phyloP scores from a whole-genome alignment of 2,113 vertebrate species.

The Struthio camelus region DNA sequence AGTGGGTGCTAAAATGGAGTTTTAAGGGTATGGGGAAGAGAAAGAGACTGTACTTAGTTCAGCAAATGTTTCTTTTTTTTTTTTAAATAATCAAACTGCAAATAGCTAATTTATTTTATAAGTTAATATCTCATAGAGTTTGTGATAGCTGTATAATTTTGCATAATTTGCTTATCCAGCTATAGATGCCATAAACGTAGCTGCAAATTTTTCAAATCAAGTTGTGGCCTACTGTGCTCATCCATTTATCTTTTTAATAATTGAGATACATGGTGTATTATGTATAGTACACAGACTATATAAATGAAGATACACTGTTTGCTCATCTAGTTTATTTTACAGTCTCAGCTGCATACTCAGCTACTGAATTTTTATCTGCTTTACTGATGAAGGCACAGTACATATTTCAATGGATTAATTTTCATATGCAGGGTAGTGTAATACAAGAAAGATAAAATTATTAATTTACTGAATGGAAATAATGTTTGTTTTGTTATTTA shows the following conservation, averaged over 20 bases:
- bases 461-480: background rate
- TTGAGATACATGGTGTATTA: conserved; percentile 47
- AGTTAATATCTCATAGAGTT: conserved; percentile 46
- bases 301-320: conserved; percentile 71
- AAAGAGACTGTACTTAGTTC: background rate
- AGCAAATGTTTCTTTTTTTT: conserved; percentile 31
- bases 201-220: conserved; percentile 44
- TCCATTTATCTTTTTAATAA: conserved; percentile 60
- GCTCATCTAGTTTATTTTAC: conserved; percentile 56
- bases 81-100: conserved; percentile 46
- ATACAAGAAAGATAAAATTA: background rate
- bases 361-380: conserved; percentile 53
- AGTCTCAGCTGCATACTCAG: conserved; percentile 52
- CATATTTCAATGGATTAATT: background rate
- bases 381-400: conserved; percentile 20
- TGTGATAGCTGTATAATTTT: conserved; percentile 31
- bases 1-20: background rate
- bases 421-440: background rate
- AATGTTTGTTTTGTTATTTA: background rate
- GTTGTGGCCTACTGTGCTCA: conserved; percentile 62
- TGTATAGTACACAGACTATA: conserved; percentile 67
- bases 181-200: conserved; percentile 25
- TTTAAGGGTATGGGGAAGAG: background rate
- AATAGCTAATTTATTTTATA: conserved; percentile 34
- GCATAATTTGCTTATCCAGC: conserved; percentile 53